Conservation (phyloP, 2,888 invertebrate genomes). For the Entomobrya multifasciata region DNA sequence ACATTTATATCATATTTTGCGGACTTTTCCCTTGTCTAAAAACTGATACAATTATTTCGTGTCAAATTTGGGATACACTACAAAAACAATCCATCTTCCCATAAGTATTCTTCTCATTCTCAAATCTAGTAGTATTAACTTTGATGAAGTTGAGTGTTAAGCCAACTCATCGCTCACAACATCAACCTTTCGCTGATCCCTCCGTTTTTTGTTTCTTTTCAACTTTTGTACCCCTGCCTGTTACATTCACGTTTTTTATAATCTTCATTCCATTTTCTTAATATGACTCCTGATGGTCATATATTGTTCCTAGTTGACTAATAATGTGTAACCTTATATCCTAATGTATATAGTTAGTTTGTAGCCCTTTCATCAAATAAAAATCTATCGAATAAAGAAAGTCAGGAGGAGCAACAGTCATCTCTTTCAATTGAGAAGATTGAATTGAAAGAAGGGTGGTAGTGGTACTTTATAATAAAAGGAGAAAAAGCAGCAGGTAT, state of each 20-base stretch:
- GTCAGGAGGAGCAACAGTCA: slow-evolving; percentile 58
- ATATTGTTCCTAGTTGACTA: neutral
- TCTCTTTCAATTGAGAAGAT: slow-evolving; percentile 29
- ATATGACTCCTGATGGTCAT: neutral
- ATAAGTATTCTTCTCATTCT: no score
- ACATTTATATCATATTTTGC: no score
- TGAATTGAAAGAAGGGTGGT: neutral
- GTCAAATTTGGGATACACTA: no score
- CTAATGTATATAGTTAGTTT: neutral
- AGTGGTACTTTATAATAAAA: no score
- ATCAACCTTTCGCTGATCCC: neutral
- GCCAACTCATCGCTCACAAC: slow-evolving; percentile 20
- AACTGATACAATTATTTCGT: no score
- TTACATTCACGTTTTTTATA: no score
- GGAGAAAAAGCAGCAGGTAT: no score
- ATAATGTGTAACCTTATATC: neutral
- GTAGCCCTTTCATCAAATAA: neutral
- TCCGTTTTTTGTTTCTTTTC: neutral
- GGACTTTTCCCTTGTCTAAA: no score
- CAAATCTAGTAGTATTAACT: no score
- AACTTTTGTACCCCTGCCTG: neutral
- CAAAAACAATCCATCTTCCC: no score
- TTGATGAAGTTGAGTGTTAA: neutral
- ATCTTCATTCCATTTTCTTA: slow-evolving; percentile 20
- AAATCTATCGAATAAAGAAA: neutral